phyloP scores from a whole-genome alignment of 2,797 vertebrate genomes.

The Champsocephalus esox region DNA sequence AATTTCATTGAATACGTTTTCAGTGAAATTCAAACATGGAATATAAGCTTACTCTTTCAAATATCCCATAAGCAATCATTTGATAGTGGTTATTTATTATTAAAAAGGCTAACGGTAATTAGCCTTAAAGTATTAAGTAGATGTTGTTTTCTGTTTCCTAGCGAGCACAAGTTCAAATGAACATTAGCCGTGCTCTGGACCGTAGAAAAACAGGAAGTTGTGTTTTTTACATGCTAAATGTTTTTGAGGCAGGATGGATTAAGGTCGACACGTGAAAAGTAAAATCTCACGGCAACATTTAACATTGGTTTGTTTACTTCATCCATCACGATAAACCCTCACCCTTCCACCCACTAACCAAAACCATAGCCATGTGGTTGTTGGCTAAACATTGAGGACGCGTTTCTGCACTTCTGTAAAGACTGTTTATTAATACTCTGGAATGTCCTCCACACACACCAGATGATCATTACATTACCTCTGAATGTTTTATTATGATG shows the following conservation, averaged over 20 bases:
- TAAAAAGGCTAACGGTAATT: background rate
- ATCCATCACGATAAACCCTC: background rate
- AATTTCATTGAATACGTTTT: too few species aligned
- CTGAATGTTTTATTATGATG: background rate
- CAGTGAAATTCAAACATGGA: too few species aligned
- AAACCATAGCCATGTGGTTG: too few species aligned
- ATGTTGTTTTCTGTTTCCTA: too few species aligned
- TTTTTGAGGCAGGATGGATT: background rate
- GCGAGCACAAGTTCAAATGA: background rate
- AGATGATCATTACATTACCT: background rate
- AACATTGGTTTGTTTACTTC: background rate
- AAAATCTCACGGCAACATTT: background rate
- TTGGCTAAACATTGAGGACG: too few species aligned
- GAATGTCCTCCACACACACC: background rate
- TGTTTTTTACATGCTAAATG: background rate
- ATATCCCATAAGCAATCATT: background rate
- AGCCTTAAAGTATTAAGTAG: too few species aligned
- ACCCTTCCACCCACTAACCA: background rate
- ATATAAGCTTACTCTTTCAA: background rate
- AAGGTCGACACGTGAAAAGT: background rate
- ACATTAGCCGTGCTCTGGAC: rapidly evolving
- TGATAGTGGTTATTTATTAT: background rate
- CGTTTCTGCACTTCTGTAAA: background rate
- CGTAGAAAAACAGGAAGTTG: background rate
- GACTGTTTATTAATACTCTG: background rate